Conservation (phyloP, 2,113 vertebrate genomes). For the Bagarius yarrelli region DNA sequence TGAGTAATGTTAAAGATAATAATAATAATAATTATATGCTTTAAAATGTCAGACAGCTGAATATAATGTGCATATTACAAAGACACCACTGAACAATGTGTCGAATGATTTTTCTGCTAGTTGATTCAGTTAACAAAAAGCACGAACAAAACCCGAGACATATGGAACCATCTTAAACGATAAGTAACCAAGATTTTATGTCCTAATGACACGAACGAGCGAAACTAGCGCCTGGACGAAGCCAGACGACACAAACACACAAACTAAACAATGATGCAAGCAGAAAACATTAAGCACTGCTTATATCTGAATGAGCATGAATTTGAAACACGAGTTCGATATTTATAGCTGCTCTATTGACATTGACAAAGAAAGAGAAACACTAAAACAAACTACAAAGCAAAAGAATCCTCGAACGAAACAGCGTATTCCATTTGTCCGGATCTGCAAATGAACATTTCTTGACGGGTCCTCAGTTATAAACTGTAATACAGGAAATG, state of each 20-base stretch:
- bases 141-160: not conserved
- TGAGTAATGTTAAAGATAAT: not conserved
- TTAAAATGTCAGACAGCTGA: not conserved
- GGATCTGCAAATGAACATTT: not conserved
- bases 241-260: not conserved
- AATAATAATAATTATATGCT: not conserved
- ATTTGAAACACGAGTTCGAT: not conserved
- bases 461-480: not conserved
- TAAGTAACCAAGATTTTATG: not conserved
- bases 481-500: not conserved
- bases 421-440: conserved; percentile 3
- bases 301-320: not conserved
- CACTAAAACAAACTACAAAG: not conserved
- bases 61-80: not conserved
- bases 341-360: not conserved
- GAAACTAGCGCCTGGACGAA: not conserved
- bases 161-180: not conserved
- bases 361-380: not conserved
- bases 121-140: not conserved
- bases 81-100: not conserved
- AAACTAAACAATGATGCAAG: not conserved
- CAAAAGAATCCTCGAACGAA: not conserved
- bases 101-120: not conserved
- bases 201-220: not conserved
- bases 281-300: not conserved